Percentiles rank a stretch among this genome's conserved stretches.
Conservation (phyloP, 2,888 invertebrate species). For the Micropterix aruncella region DNA sequence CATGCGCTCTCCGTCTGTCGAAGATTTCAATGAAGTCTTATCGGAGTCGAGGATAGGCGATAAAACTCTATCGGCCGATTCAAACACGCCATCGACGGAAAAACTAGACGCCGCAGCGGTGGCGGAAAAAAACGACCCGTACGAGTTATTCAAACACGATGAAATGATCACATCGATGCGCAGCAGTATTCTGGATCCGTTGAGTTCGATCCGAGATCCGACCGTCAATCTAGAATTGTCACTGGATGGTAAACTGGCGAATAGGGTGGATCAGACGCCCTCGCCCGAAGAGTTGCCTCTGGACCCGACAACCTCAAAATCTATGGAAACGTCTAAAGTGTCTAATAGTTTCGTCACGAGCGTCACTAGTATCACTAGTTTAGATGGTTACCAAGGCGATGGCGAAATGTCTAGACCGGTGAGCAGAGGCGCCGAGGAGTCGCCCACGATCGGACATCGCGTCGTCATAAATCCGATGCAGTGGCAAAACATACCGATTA, state of each 20-base stretch:
- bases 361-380: constrained; percentile 80
- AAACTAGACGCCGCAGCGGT: not conserved
- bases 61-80: constrained; percentile 41
- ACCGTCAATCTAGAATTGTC: constrained; percentile 40
- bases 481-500: constrained; percentile 45
- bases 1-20: constrained; percentile 50
- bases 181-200: constrained; percentile 43
- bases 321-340: constrained; percentile 47
- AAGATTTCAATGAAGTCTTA: constrained; percentile 41
- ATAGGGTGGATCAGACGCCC: constrained; percentile 62
- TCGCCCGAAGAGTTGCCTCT: constrained; percentile 75
- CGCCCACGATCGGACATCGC: constrained; percentile 41
- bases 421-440: constrained; percentile 67
- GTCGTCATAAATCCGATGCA: constrained; percentile 39
- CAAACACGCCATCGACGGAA: constrained; percentile 14
- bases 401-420: constrained; percentile 81
- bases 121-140: not conserved
- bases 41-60: constrained; percentile 26
- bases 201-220: constrained; percentile 37
- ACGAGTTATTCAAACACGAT: constrained; percentile 22
- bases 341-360: constrained; percentile 72
- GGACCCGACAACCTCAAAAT: constrained; percentile 52
- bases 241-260: constrained; percentile 29
- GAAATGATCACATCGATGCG: constrained; percentile 48
- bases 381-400: constrained; percentile 89